Evolutionary conservation across 2,113 vertebrate genomes (phyloP), one percentile per base, ranked within the genome.

Genomic region (Catharus minimus): DNA sequence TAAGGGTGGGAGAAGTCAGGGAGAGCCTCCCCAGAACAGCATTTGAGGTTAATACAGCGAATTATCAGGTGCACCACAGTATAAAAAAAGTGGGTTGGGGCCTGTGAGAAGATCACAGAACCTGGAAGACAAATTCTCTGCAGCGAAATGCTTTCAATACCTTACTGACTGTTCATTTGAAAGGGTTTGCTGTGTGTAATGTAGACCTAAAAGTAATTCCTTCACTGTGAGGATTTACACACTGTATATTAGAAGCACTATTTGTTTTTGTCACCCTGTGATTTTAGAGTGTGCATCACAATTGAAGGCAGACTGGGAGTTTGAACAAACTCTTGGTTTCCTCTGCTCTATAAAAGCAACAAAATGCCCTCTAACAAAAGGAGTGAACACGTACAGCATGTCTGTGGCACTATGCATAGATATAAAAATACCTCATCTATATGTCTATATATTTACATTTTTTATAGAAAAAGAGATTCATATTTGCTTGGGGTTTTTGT

Each of bases 371-470:
- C 7, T 23, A 87, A 75, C 9, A 9, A 56, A 74, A 67, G 27
- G 4, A 32, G 5, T 4, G 18, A 9, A 27, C 0, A 0, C 2
- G 0, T 60, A 26, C 53, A 67, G 22, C 7, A n/a, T 1, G 0
- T 28, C 22, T 50, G 13, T 10, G 5, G 30, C 3, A 67, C 30
- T 1, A 2, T 49, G 6, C 7, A 36, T 5, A 52, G 12, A 28
- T 27, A 47, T 8, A 28, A 67, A 81, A 77, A 71, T 22, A 55
- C 4, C 2, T 27, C 13, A 13, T 46, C 4, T 60, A 10, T 36
- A 6, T 47, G 9, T 38, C 5, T 36, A 7, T 46, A 7, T 20
- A 44, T 15, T 24, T 56, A 10, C 2, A 28, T 39, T 3, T 55
- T 47, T 33, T 38, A 2, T 33, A 15, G 5, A 38, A 7, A 30